Percentiles rank a stretch among this genome's conserved stretches.
These are phyloP conservation scores for Linepithema humile DNA, from an alignment of 1,140 invertebrate species.

Conservation along the genomic window DNA sequence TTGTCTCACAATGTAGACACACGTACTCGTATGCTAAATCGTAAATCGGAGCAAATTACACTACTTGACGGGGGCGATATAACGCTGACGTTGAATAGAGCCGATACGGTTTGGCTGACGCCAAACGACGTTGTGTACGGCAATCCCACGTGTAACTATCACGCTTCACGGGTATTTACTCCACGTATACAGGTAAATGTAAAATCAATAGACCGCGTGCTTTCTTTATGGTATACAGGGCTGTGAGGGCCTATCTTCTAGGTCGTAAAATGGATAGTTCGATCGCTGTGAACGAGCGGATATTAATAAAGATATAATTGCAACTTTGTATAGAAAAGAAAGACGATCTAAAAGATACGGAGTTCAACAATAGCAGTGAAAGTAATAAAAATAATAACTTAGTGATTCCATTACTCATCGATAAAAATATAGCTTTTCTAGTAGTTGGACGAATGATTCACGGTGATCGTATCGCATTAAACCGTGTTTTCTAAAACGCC, in stretches of 20 bases:
- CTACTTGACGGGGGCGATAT: slow-evolving; percentile 31
- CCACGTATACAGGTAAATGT: slow-evolving; percentile 75
- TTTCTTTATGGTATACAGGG: slow-evolving; percentile 72
- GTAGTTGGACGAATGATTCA: background rate
- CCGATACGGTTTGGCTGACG: slow-evolving; percentile 51
- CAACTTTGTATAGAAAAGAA: slow-evolving; percentile 16
- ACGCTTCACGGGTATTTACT: slow-evolving; percentile 82
- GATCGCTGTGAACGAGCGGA: slow-evolving; percentile 61
- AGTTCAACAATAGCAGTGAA: background rate
- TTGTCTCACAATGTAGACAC: slow-evolving; percentile 3
- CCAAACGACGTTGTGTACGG: slow-evolving; percentile 64
- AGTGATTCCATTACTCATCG: background rate
- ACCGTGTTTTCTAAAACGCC: slow-evolving; percentile 26
- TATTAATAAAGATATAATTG: slow-evolving; percentile 77
- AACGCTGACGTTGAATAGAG: slow-evolving; percentile 48
- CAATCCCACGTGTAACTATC: slow-evolving; percentile 82
- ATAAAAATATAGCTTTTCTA: background rate
- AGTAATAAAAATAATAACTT: background rate
- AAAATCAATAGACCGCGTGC: slow-evolving; percentile 80
- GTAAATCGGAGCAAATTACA: slow-evolving; percentile 50
- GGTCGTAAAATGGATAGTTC: slow-evolving; percentile 76
- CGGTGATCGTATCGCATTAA: background rate
- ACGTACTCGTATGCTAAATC: slow-evolving; percentile 21
- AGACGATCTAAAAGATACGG: background rate
- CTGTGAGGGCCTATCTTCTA: slow-evolving; percentile 75